Evolutionary conservation across 2,888 invertebrate species (phyloP).

Genomic region (Latheticus oryzae): DNA sequence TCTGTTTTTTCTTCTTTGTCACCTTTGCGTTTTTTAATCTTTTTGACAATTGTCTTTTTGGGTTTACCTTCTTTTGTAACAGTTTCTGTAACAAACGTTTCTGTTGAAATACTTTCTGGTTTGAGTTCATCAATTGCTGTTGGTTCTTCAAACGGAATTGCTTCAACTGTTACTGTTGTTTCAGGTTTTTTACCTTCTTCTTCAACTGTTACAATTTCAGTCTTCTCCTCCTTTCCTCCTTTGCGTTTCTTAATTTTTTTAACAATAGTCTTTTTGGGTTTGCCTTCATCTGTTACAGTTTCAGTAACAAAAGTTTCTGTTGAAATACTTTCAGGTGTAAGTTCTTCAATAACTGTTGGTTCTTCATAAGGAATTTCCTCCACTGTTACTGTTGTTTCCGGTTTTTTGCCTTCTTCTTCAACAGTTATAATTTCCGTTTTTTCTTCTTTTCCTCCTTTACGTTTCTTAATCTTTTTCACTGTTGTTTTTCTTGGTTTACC

Average conservation of each 20-base stretch:
- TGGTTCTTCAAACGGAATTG: constrained; percentile 48
- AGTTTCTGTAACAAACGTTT: constrained; percentile 59
- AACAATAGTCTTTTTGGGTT: constrained; percentile 55
- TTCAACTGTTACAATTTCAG: constrained; percentile 58
- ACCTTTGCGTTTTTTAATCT: constrained; percentile 58
- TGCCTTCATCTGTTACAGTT: constrained; percentile 45
- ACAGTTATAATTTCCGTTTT: constrained; percentile 63
- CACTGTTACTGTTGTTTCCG: constrained; percentile 50
- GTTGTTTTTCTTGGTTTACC: constrained; percentile 61
- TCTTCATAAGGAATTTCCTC: constrained; percentile 46
- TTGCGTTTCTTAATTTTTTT: constrained; percentile 39
- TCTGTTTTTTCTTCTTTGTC: constrained; percentile 62
- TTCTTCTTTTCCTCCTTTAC: constrained; percentile 58
- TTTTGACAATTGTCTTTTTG: constrained; percentile 51
- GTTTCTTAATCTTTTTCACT: constrained; percentile 55
- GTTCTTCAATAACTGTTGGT: constrained; percentile 16
- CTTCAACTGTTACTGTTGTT: constrained; percentile 50
- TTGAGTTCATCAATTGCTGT: no score
- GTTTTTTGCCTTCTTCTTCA: constrained; percentile 56
- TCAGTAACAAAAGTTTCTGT: constrained; percentile 10
- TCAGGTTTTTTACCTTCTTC: constrained; percentile 60
- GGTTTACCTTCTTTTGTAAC: constrained; percentile 59
- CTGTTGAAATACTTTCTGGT: constrained; percentile 46
- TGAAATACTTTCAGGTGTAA: constrained; percentile 26
- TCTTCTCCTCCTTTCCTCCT: constrained; percentile 59